These are phyloP conservation scores for Cochlearius cochlearius DNA, from an alignment of 2,113 vertebrate species.

Conservation along the genomic window DNA sequence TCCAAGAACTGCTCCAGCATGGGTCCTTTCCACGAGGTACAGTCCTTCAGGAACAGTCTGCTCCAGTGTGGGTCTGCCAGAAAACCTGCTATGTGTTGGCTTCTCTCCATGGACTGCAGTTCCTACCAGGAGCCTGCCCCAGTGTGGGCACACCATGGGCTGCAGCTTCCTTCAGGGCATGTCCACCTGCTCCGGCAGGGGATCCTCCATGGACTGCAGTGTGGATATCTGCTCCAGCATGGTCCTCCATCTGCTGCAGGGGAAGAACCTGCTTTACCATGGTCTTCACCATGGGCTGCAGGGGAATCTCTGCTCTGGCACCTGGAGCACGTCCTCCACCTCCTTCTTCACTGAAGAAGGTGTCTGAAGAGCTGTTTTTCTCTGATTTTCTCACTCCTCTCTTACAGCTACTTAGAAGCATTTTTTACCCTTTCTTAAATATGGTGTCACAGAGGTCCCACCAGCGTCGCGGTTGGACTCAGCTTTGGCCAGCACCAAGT, in stretches of 20 bases:
- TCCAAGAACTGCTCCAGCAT: not conserved
- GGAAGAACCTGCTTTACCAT: not conserved
- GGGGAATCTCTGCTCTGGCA: not conserved
- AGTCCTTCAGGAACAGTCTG: not conserved
- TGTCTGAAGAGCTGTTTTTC: not conserved
- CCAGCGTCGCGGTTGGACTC: accelerated
- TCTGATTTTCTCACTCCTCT: not conserved
- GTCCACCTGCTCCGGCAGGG: not conserved
- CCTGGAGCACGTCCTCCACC: not conserved
- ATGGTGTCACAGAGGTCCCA: accelerated
- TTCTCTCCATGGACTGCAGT: not conserved
- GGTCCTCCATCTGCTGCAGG: not conserved
- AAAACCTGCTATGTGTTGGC: not conserved
- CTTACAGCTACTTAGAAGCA: not conserved
- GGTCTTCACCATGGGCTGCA: not conserved
- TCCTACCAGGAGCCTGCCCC: not conserved
- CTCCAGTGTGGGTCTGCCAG: not conserved
- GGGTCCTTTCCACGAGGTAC: not conserved
- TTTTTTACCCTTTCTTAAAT: not conserved
- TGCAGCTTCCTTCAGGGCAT: not conserved
- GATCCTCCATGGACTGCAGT: not conserved
- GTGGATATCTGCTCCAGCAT: not conserved
- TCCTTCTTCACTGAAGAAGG: not conserved
- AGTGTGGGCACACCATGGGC: not conserved
- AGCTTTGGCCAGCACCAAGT: not conserved